Base-by-base conservation (phyloP, 92 coral and sea anemone species). In the Chrysogorgia sp. region DNA sequence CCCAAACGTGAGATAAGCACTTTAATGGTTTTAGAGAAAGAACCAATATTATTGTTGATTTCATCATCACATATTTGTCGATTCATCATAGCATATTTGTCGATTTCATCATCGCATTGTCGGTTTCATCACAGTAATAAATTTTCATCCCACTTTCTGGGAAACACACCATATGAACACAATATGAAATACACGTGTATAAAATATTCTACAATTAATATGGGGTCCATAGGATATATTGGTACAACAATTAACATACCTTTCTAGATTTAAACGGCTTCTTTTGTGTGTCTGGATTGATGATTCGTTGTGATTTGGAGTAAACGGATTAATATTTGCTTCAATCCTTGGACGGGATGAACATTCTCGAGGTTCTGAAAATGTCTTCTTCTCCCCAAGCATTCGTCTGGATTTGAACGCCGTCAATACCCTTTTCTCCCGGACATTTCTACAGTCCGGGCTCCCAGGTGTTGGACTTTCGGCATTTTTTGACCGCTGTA, bases 251-350 rank as follows among this genome's bases (percentile, higher is more conserved):
- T 9, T 56, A 58, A 40, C 32, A 29, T 26, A 80, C 71, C 89
- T 82, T 37, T 87, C 98, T 90, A 84, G 45, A 63, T 64, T 30
- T 89, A 77, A 22, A 23, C 92, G 84, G 20, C 90, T 81, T 83
- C 98, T 83, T 69, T 86, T 90, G 80, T 84, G 83, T 63, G 60
- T 82, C 40, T 88, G 82, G 43, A 90, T 91, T 40, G 84, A 64
- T 30, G 89, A 86, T 22, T 79, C 82, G 25, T 83, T 88, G 12
- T 89, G 83, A 82, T 91, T 93, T 28, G 98, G 98, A 21, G 98
- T 94, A 37, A 94, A 94, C 45, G 98, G 98, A 61, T 94, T 94
- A 5, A 94, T 96, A 61, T 94, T 94, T 40, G 98, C 97, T 50
- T 92, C 63, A 48, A 91, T 82, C 34, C 86, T 62, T 7, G 58